phyloP scores from a whole-genome alignment of 2,888 invertebrate species.

The Augochlorella aurata region DNA sequence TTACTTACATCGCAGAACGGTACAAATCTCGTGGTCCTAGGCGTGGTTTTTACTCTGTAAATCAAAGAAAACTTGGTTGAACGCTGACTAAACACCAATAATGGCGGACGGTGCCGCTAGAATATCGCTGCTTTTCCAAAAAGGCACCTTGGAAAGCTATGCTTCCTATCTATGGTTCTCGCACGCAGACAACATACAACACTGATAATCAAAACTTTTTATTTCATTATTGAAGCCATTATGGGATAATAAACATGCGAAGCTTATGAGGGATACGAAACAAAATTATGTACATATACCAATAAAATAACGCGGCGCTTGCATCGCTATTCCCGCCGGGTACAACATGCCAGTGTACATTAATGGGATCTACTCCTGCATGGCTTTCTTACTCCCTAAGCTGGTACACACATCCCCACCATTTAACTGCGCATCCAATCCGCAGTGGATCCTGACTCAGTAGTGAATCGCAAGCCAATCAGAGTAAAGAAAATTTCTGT shows the following conservation, averaged over 20 bases:
- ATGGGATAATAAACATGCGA: constrained; percentile 30
- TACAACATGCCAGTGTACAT: not conserved
- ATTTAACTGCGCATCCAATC: too few relatives aligned
- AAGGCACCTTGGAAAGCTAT: constrained; percentile 15
- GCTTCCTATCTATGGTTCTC: constrained; percentile 10
- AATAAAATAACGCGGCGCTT: constrained; percentile 45
- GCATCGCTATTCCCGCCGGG: constrained; percentile 53
- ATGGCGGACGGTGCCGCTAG: constrained; percentile 61
- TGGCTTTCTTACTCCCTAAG: too few relatives aligned
- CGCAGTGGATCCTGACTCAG: too few relatives aligned
- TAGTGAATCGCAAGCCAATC: too few relatives aligned
- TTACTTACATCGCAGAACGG: constrained; percentile 55
- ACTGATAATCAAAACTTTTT: constrained; percentile 16
- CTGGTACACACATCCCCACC: too few relatives aligned
- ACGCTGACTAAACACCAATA: constrained; percentile 47
- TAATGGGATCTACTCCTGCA: too few relatives aligned
- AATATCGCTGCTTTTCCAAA: constrained; percentile 13
- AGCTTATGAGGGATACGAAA: constrained; percentile 31
- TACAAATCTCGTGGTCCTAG: constrained; percentile 6
- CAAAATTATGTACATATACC: constrained; percentile 32
- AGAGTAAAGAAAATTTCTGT: too few relatives aligned
- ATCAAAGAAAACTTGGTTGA: constrained; percentile 40
- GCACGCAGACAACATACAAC: not conserved
- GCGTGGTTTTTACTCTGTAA: constrained; percentile 11
- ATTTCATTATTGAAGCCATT: constrained; percentile 35